Percentiles rank a stretch among this genome's conserved stretches.
Conservation (phyloP, 2,113 vertebrate genomes). For the Tupaia tana region DNA sequence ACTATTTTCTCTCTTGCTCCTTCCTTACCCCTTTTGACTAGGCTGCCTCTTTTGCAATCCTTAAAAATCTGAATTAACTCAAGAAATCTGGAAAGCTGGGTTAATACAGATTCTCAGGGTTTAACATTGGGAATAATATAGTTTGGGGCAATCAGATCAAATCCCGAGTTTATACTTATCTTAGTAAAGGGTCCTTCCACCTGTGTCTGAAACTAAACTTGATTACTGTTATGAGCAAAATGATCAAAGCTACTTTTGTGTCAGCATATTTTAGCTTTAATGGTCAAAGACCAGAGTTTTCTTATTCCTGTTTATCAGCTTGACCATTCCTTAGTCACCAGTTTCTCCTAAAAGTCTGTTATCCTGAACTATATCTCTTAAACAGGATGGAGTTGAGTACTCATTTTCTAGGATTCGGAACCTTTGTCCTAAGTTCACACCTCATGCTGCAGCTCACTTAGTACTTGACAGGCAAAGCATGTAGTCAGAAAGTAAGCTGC, state of each 20-base stretch:
- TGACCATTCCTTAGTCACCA: constrained; percentile 74
- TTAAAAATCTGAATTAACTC: neutral
- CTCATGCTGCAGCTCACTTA: constrained; percentile 69
- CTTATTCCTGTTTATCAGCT: constrained; percentile 80
- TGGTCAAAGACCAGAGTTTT: constrained; percentile 75
- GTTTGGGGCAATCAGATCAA: neutral
- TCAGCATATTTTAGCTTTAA: constrained; percentile 61
- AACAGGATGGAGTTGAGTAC: constrained; percentile 72
- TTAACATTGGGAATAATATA: neutral
- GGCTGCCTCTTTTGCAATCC: neutral
- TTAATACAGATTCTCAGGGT: neutral
- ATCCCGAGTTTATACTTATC: neutral
- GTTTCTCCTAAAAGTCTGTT: constrained; percentile 71
- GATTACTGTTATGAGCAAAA: neutral
- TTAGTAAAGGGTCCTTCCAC: neutral
- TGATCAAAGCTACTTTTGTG: neutral
- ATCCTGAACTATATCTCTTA: constrained; percentile 74
- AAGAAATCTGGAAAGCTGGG: neutral
- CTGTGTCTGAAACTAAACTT: neutral
- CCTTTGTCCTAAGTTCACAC: constrained; percentile 74
- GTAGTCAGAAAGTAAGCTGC: neutral
- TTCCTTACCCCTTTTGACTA: neutral
- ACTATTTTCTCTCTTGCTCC: neutral
- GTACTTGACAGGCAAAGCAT: neutral
- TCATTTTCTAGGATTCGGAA: constrained; percentile 77